These are phyloP conservation scores for Apteryx mantelli DNA, from an alignment of 2,113 vertebrate species.

Conservation along the genomic window DNA sequence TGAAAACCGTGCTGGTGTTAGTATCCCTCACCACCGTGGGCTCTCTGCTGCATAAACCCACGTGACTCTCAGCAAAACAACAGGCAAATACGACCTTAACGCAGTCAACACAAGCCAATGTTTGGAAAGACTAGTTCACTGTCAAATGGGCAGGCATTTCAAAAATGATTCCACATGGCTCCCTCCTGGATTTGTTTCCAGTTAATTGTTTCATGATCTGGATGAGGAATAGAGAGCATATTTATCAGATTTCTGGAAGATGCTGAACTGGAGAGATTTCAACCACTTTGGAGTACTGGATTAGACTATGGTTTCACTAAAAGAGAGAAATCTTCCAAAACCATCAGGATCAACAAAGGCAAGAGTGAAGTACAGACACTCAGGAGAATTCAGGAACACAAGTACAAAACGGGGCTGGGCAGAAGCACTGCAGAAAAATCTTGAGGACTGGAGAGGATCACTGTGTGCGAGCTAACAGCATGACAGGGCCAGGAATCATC, in stretches of 20 bases:
- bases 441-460: neutral
- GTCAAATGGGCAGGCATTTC: neutral
- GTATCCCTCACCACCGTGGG: neutral
- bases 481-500: neutral
- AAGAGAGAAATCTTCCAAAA: constrained; percentile 20
- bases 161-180: constrained; percentile 1
- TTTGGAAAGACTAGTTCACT: neutral
- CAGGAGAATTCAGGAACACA: neutral
- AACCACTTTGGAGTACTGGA: neutral
- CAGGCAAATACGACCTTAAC: neutral
- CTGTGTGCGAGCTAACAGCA: neutral
- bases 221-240: constrained; percentile 21
- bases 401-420: neutral
- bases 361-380: neutral
- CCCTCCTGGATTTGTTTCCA: fast-evolving
- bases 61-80: neutral
- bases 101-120: neutral
- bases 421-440: neutral
- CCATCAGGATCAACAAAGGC: neutral
- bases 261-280: constrained; percentile 23
- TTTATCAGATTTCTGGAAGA: constrained; percentile 16
- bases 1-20: fast-evolving
- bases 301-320: constrained; percentile 11
- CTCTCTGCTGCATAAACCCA: neutral
- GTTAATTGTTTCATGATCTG: constrained; percentile 2